Base-by-base conservation (phyloP, 2,113 vertebrate species). In the Gadus macrocephalus region DNA sequence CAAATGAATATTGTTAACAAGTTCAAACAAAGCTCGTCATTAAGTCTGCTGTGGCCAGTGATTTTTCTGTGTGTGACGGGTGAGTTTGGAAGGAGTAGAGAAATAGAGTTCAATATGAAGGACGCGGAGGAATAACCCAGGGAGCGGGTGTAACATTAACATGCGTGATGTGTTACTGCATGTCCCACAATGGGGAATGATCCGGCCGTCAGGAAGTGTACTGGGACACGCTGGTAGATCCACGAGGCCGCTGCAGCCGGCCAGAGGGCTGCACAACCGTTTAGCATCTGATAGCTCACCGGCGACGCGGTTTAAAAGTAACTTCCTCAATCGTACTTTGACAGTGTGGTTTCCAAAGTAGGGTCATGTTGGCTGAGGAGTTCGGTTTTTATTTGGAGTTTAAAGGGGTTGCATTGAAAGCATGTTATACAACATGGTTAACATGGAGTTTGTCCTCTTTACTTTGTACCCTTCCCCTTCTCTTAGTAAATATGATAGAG, bases 1-100 rank as follows among this genome's bases (percentile, higher is more conserved):
- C 82, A 78, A 90, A 92, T 91, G 87, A 91, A 90, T 91, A 91
- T 85, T 84, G 79, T 87, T 86, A 90, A 91, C 90, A 85, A 85
- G 89, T 88, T 92, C 80, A 89, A 87, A 90, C 86, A 85, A 81
- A 78, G 80, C 81, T 88, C 83, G 67, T 87, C 64, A 68, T 83
- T 73, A 78, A 12, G 42, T 11, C 86, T 82, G 85, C 87, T 87
- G 83, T 80, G 83, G 88, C 89, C 87, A 90, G 87, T 90, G 79
- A 83, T 86, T 86, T 58, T 75, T 84, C 85, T 86, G 53, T 75
- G 81, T 85, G 78, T 90, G 90, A 89, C 90, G 90, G 86, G 89
- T 92, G 82, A 91, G 85, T 89, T 49, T 81, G 74, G 42, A 49
- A 49, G 42, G 84, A 77, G 75, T 83, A 81, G 49, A 77, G 80